phyloP scores from a whole-genome alignment of 2,888 invertebrate species.

The Miltochrista miniata region DNA sequence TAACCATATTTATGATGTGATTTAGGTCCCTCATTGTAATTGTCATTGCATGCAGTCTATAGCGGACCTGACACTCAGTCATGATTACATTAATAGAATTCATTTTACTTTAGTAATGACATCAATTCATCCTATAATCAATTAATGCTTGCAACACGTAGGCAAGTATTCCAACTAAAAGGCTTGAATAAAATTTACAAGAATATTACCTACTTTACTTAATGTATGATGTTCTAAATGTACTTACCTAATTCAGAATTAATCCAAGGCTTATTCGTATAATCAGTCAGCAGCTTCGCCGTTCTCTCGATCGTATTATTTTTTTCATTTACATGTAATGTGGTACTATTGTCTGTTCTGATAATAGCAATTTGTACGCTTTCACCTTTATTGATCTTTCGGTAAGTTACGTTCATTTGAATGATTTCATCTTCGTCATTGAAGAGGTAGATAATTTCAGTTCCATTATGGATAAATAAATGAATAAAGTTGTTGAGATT shows the following conservation, averaged over 20 bases:
- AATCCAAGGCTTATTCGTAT: constrained; percentile 93
- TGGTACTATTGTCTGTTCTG: constrained; percentile 88
- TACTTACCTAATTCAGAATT: constrained; percentile 90
- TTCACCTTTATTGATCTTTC: constrained; percentile 90
- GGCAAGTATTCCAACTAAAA: no score
- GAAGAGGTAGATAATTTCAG: constrained; percentile 92
- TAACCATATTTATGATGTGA: no score
- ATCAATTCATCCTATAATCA: no score
- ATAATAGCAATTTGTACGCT: constrained; percentile 95
- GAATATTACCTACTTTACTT: no score
- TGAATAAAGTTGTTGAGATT: constrained; percentile 97
- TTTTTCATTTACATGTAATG: constrained; percentile 91
- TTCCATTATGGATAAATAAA: constrained; percentile 91
- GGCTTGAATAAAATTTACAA: no score
- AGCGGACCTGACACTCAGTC: no score
- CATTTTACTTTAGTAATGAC: no score
- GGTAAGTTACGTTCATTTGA: constrained; percentile 90
- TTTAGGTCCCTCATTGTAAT: no score
- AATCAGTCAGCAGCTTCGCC: constrained; percentile 87
- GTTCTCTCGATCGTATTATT: constrained; percentile 88
- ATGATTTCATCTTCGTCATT: constrained; percentile 92
- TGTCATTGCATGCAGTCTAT: no score
- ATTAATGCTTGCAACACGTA: no score
- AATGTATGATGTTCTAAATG: neutral
- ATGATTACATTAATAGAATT: no score